These are phyloP conservation scores for Zapus hudsonius DNA, from an alignment of 2,113 vertebrate species.

Conservation along the genomic window DNA sequence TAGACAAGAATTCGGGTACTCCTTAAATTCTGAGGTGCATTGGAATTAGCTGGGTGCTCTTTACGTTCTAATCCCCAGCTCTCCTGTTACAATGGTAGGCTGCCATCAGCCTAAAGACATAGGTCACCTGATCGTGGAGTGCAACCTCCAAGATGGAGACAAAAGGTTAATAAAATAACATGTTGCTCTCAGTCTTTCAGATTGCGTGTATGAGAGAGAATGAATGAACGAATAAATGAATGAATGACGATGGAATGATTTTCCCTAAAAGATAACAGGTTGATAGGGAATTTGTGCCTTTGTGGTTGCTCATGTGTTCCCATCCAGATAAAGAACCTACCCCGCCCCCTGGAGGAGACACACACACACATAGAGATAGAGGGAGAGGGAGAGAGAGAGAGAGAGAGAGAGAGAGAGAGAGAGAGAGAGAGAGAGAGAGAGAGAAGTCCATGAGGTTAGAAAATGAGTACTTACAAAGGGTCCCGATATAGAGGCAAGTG, in stretches of 20 bases:
- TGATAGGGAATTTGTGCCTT: neutral
- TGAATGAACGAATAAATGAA: too few relatives aligned
- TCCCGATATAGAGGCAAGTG: too few relatives aligned
- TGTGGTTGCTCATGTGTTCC: neutral
- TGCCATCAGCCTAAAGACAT: too few relatives aligned
- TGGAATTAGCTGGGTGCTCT: too few relatives aligned
- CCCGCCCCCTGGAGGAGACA: neutral
- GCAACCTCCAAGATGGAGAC: neutral
- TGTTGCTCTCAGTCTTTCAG: too few relatives aligned
- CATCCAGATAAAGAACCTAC: neutral
- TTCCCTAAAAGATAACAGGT: neutral
- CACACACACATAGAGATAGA: too few relatives aligned
- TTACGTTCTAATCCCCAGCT: too few relatives aligned
- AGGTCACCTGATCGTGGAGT: accelerated
- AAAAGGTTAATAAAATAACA: neutral
- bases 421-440: neutral
- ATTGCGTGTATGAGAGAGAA: neutral
- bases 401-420: neutral
- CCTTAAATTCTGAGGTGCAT: too few relatives aligned
- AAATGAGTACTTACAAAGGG: too few relatives aligned
- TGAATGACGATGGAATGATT: neutral
- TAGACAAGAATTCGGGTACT: too few relatives aligned
- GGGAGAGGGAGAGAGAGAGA: neutral
- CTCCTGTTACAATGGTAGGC: too few relatives aligned
- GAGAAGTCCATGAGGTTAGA: too few relatives aligned